These are phyloP conservation scores for Mesoclemmys tuberculata DNA, from an alignment of 2,113 vertebrate species.

Conservation along the genomic window DNA sequence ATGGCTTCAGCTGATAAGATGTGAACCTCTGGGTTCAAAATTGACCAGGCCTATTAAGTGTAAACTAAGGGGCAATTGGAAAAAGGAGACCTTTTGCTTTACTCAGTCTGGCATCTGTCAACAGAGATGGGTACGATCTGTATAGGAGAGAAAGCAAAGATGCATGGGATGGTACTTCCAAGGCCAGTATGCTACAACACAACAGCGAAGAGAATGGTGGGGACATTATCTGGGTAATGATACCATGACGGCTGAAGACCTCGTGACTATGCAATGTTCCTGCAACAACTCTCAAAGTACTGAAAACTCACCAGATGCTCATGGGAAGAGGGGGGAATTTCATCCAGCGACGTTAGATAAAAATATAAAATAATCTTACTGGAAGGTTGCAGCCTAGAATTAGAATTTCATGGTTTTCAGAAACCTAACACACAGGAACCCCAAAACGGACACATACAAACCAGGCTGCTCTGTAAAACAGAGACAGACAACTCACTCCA, in stretches of 20 bases:
- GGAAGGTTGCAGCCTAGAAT: not conserved
- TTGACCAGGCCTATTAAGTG: not conserved
- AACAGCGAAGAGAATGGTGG: not conserved
- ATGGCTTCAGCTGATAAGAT: not conserved
- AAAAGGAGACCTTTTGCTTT: not conserved
- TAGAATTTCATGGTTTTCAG: not conserved
- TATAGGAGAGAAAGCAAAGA: not conserved
- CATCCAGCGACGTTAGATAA: rapidly evolving
- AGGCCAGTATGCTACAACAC: not conserved
- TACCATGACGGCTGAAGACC: not conserved
- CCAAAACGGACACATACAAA: too few relatives aligned
- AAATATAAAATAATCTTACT: not conserved
- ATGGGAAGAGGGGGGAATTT: rapidly evolving
- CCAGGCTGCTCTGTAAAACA: not conserved
- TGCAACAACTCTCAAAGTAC: not conserved
- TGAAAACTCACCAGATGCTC: not conserved
- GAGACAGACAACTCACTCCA: not conserved
- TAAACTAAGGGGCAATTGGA: not conserved
- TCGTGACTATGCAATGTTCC: not conserved
- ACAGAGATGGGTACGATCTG: not conserved
- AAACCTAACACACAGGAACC: not conserved
- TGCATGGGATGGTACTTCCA: not conserved
- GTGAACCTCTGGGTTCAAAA: not conserved
- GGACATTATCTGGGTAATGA: not conserved
- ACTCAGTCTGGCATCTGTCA: not conserved